These are phyloP conservation scores for Lonchura striata DNA, from an alignment of 2,113 vertebrate species.

Conservation along the genomic window DNA sequence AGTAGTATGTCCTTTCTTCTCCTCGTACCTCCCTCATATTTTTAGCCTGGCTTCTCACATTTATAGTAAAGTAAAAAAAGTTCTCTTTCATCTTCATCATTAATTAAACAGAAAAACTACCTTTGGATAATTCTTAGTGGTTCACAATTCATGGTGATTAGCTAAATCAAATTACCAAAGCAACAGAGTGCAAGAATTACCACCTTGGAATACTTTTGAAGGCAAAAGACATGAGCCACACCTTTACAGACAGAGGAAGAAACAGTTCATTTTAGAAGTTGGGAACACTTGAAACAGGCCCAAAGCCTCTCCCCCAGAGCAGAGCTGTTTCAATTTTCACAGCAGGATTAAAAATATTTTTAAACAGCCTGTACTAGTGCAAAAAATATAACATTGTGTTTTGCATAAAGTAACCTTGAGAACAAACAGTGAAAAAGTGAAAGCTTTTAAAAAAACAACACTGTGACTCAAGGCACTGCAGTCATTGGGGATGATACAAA, in stretches of 20 bases:
- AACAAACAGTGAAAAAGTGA: neutral
- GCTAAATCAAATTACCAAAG: neutral
- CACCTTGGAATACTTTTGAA: neutral
- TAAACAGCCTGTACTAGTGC: neutral
- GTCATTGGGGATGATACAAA: neutral
- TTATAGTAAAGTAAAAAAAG: neutral
- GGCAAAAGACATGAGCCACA: neutral
- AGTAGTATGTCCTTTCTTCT: neutral
- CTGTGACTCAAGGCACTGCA: neutral
- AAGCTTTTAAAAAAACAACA: neutral
- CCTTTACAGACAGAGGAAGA: neutral
- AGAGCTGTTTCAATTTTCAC: neutral
- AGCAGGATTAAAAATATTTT: neutral
- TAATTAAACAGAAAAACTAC: neutral
- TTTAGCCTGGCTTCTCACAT: neutral
- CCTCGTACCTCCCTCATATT: neutral
- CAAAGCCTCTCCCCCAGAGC: neutral
- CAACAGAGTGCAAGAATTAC: neutral
- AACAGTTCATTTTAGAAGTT: neutral
- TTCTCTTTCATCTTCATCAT: neutral
- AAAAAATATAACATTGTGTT: neutral
- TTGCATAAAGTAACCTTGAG: slow-evolving; percentile 13
- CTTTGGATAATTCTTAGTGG: neutral
- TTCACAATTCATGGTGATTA: neutral
- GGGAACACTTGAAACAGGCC: neutral